These are phyloP conservation scores for Epinephelus awoara DNA, from an alignment of 2,797 vertebrate species.

Conservation along the genomic window DNA sequence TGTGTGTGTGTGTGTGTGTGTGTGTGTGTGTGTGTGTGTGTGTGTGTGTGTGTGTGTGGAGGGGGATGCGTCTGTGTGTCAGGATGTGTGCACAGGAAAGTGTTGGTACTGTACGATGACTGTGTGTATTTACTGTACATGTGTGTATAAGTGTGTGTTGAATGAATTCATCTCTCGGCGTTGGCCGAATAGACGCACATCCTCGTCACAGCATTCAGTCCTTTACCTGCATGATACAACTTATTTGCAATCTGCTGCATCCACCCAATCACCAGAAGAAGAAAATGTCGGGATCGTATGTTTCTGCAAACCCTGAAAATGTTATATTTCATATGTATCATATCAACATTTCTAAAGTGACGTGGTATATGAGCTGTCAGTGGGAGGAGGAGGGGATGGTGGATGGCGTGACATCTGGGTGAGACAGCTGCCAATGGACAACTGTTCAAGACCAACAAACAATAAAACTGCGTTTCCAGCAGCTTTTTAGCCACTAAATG, in stretches of 20 bases:
- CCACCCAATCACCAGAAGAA: no score
- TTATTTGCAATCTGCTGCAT: background rate
- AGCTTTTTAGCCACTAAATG: no score
- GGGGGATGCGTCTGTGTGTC: slow-evolving; percentile 24
- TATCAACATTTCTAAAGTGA: no score
- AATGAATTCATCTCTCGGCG: slow-evolving; percentile 3
- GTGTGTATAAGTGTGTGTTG: background rate
- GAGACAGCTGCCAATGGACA: no score
- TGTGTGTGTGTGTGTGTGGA: slow-evolving; percentile 26
- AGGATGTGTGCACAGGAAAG: slow-evolving; percentile 36
- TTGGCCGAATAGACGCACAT: slow-evolving; percentile 1
- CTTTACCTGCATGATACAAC: background rate
- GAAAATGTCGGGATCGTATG: no score
- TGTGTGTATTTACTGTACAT: background rate
- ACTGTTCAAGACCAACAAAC: no score
- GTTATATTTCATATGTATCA: no score
- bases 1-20: slow-evolving; percentile 12
- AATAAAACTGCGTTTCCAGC: no score
- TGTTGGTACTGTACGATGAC: background rate
- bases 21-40: slow-evolving; percentile 29
- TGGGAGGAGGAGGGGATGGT: no score
- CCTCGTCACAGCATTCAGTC: background rate
- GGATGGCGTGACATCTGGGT: no score
- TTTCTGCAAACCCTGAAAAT: no score
- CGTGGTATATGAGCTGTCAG: no score